Conservation (phyloP, 2,797 vertebrate genomes). For the Danio aesculapii region DNA sequence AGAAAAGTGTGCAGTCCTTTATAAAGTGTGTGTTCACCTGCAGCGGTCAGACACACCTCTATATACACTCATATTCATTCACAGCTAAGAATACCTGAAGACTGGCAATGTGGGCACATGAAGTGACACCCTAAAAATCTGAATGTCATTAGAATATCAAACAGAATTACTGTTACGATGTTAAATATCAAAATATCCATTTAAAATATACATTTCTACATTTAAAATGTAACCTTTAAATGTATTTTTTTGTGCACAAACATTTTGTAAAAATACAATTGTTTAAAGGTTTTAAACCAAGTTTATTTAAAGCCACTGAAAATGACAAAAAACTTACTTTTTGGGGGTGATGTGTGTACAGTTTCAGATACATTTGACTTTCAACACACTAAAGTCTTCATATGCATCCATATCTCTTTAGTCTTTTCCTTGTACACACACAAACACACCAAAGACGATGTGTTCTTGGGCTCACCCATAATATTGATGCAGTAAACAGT, state of each 20-base stretch:
- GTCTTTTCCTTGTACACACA: constrained; percentile 25
- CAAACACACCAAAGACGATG: constrained; percentile 24
- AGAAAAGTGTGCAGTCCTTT: constrained; percentile 58
- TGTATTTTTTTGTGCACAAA: neutral
- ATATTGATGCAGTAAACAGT: constrained; percentile 84
- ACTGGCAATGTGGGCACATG: neutral
- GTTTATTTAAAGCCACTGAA: too few relatives aligned
- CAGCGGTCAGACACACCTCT: constrained; percentile 49
- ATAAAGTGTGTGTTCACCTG: constrained; percentile 69
- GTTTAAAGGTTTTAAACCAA: neutral
- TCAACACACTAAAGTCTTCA: constrained; percentile 3
- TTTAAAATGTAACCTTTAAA: too few relatives aligned
- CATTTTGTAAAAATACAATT: neutral
- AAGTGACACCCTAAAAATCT: neutral
- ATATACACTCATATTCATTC: constrained; percentile 10
- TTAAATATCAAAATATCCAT: neutral
- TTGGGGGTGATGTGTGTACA: neutral
- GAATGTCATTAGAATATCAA: neutral
- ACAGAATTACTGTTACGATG: too few relatives aligned
- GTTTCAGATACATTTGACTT: neutral
- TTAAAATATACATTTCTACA: too few relatives aligned
- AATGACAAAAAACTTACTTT: constrained; percentile 3
- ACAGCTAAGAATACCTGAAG: neutral
- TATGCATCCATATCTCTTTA: constrained; percentile 39
- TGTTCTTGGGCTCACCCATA: constrained; percentile 72